Evolutionary conservation across 2,888 invertebrate species (phyloP).

Genomic region (Formica aserva): DNA sequence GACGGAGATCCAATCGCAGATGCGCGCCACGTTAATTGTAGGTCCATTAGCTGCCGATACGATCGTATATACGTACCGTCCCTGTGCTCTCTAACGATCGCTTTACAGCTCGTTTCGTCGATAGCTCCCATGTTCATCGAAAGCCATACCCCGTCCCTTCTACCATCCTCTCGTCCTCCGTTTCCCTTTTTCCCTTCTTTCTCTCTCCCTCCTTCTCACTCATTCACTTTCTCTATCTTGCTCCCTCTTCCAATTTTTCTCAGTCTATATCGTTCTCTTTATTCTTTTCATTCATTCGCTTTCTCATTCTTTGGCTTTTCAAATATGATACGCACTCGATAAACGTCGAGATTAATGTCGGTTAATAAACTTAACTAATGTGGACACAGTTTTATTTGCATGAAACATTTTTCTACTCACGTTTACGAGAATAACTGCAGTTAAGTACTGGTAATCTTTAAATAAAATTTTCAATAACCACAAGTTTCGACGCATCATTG

Average conservation of each 20-base stretch:
- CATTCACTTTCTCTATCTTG: background rate
- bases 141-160: conserved; percentile 27
- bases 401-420: background rate
- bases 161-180: conserved; percentile 37
- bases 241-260: background rate
- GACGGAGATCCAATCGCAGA: conserved; percentile 81
- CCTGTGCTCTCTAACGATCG: conserved; percentile 73
- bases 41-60: conserved; percentile 82
- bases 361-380: background rate
- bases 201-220: background rate
- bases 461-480: background rate
- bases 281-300: background rate
- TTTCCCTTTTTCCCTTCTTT: background rate
- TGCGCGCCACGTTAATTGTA: conserved; percentile 82
- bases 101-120: conserved; percentile 69
- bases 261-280: background rate
- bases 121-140: conserved; percentile 52
- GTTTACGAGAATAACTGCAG: background rate
- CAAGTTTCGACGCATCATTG: background rate
- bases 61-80: conserved; percentile 73
- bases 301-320: background rate
- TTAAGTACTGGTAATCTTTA: background rate
- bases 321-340: background rate
- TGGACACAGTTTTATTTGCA: background rate
- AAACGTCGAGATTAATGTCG: background rate